Base-by-base conservation (phyloP, 1,140 invertebrate genomes). In the Pseudomyrmex gracilis region DNA sequence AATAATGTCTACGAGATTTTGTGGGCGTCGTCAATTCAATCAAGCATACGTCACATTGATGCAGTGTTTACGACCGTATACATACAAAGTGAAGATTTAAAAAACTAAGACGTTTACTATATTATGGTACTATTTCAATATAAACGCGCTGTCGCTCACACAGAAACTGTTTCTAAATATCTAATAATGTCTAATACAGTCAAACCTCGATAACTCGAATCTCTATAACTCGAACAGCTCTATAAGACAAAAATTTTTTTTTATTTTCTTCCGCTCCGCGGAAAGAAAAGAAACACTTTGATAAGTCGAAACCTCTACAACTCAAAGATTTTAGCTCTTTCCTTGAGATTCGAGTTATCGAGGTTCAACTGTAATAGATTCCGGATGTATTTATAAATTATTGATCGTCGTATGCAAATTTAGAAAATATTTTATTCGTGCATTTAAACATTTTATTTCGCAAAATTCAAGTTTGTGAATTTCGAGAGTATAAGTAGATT, bases 1-100 rank as follows among this genome's bases (percentile, higher is more conserved):
- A 85, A 90, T 87, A 90, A 90, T 83, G 84, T 3, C 45, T 84
- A 61, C 34, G 49, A 66, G 84, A 51, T 73, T 58, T 71, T 82
- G 88, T 88, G 70, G 86, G 82, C 82, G 73, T 84, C 67, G 66
- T 77, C 68, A 45, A 51, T 17, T 77, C 68, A 45, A 51, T 17
- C 47, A 71, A 74, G 49, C 34, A 34, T 53, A 64, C 20, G 43
- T 84, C 5, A 34, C 73, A n/a, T 34, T n/a, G 45, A 34, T 58
- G 55, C n/a, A n/a, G n/a, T n/a, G 7, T 5, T 43, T 15, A 55
- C 9, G 43, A 34, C 10, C 15, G 9, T 45, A 24, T n/a, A 22
- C 13, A 43, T 45, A n/a, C n/a, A n/a, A n/a, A 10, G 7, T 22
- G 47, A 68, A 55, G 5, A 55, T 15, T 57, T 8, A 3, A 78